Conservation (phyloP, 30 jellyfish, hydroid and myxozoan species). For the Haliclystus octoradiatus region DNA sequence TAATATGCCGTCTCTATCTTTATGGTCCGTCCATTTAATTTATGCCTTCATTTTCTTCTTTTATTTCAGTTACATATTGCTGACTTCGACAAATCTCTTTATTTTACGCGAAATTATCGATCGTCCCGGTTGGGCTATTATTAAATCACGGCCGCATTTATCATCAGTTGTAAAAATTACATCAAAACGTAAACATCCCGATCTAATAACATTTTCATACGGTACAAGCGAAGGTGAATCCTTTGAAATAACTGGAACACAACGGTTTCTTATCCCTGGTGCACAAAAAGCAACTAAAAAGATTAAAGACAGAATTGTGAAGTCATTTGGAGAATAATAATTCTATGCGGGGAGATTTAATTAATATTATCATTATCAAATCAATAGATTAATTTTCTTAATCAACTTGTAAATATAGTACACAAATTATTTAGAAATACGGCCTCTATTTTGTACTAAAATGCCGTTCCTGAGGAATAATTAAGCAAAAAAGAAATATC, state of each 20-base stretch:
- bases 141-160: conserved; percentile 92
- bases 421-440: too few relatives aligned
- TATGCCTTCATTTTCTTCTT: background rate
- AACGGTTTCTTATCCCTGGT: conserved; percentile 86
- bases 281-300: conserved; percentile 86
- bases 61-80: conserved; percentile 69
- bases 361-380: too few relatives aligned
- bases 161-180: conserved; percentile 91
- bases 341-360: too few relatives aligned
- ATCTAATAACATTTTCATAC: conserved; percentile 74
- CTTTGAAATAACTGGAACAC: conserved; percentile 84
- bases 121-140: conserved; percentile 98
- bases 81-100: conserved; percentile 77
- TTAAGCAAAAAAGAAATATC: too few relatives aligned
- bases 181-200: conserved; percentile 95
- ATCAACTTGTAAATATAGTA: too few relatives aligned
- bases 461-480: too few relatives aligned
- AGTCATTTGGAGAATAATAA: conserved; percentile 53
- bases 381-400: too few relatives aligned
- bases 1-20: too few relatives aligned
- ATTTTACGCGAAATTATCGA: conserved; percentile 91
- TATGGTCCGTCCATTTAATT: background rate
- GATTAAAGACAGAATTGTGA: conserved; percentile 77
- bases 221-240: conserved; percentile 92
- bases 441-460: too few relatives aligned